Evolutionary conservation across 92 coral and sea anemone species (phyloP), one percentile per base, ranked within the genome.

Genomic region (Montipora capitata): DNA sequence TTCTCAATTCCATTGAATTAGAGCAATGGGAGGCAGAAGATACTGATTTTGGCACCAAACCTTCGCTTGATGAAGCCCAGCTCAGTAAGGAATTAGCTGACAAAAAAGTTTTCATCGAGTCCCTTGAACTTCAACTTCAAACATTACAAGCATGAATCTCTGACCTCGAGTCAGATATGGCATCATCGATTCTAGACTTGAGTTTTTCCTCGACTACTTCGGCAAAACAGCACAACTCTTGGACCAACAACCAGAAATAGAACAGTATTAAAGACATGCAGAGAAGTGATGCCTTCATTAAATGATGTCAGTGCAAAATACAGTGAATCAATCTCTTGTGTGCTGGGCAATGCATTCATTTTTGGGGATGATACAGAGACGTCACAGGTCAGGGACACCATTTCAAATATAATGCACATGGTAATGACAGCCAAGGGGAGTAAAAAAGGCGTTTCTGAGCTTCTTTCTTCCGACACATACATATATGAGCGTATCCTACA

Each of bases 231-330:
- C 11, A 35, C 79, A 17, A 8, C 16, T 16, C 11, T 74, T 5
- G 63, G 79, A 48, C 9, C 79, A 4, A 74, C 63, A 10, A 9
- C 38, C 14, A 85, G 75, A 57, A 85, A 85, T 62, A 66, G 76
- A 67, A 42, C 12, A 68, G 82, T 85, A n/a, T 17, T 40, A 14
- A 48, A 9, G 7, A 67, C 76, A n/a, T 76, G 89, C 77, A 52
- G 18, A 16, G 13, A 17, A n/a, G 75, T 76, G 51, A 52, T 85
- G 45, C 16, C 58, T 51, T 79, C 72, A 48, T 6, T 85, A 2
- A 76, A 68, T 43, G 89, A 72, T 57, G 57, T 76, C n/a, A 48
- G 51, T 0, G 67, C 66, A 5, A 71, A 71, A 44, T 43, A 71
- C 5, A 4, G 43, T 41, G 76, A 71, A 43, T 42, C 76, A 42